Base-by-base conservation (phyloP, 2,888 invertebrate genomes). In the Phalera bucephala region DNA sequence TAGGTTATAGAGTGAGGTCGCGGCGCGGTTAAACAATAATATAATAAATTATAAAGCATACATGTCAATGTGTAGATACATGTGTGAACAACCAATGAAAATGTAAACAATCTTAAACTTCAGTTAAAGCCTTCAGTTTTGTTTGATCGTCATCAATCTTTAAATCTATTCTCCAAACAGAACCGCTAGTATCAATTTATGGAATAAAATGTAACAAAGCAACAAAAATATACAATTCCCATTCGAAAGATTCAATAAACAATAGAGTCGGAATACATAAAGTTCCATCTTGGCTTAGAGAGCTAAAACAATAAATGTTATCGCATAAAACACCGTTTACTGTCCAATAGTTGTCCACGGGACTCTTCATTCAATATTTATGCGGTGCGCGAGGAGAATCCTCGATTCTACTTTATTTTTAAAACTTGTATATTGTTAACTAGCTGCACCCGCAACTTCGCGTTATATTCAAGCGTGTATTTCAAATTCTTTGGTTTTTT, bases 361-460 rank as follows among this genome's bases (percentile, higher is more conserved):
- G 66, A 75, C 76, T 72, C 71, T 81, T 85, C 83, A 85, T 85
- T 72, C 75, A 85, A 86, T 86, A 86, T 86, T 84, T 83, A 86
- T 84, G 68, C 64, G 65, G 55, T 38, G 42, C 48, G 52, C 45
- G 46, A 57, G 59, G 19, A 53, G 31, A 31, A 45, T 51, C 45
- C 41, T 28, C 25, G 40, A 36, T 22, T 44, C 37, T 31, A 45
- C 42, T 56, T 50, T 45, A 57, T 61, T 63, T 67, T 68, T 62
- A 62, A 59, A 66, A 61, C 57, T 53, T 49, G 31, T 64, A 53
- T 60, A 52, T 59, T 62, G 64, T 68, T 64, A 64, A 66, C 59
- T 49, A 51, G 52, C 52, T 44, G 38, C 38, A 22, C 21, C 32
- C n/a, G n/a, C n/a, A n/a, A n/a, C n/a, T n/a, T n/a, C n/a, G n/a